Evolutionary conservation across 2,888 invertebrate genomes (phyloP).

Genomic region (Cylindroiulus punctatus): DNA sequence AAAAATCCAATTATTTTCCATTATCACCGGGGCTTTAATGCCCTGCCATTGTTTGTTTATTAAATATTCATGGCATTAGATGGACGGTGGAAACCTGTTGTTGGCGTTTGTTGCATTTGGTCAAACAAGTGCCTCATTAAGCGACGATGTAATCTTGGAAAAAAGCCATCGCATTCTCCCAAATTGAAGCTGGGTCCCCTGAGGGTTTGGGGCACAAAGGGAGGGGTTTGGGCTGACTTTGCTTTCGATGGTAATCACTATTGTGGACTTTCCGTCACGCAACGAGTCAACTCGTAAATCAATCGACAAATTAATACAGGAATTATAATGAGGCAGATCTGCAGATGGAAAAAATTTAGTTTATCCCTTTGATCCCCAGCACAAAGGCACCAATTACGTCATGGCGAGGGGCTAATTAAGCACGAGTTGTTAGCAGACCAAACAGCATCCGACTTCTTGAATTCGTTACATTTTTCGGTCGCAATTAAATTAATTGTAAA

Average conservation of each 20-base stretch:
- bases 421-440: too few relatives aligned
- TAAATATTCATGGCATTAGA: conserved; percentile 36
- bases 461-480: too few relatives aligned
- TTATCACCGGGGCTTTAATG: background rate
- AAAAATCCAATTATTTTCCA: conserved; percentile 40
- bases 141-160: background rate
- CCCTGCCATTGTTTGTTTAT: conserved; percentile 16
- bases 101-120: background rate
- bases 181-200: too few relatives aligned
- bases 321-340: background rate
- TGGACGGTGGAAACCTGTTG: background rate
- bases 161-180: background rate
- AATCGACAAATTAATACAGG: background rate
- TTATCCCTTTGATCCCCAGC: too few relatives aligned
- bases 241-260: too few relatives aligned
- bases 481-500: too few relatives aligned
- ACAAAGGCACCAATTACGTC: too few relatives aligned
- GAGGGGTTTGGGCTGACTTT: too few relatives aligned
- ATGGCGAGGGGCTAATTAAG: too few relatives aligned
- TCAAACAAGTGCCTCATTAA: conserved; percentile 39
- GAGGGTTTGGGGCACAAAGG: too few relatives aligned
- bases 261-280: background rate
- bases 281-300: background rate
- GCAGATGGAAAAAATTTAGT: too few relatives aligned
- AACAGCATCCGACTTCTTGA: too few relatives aligned